Evolutionary conservation across 2,888 invertebrate genomes (phyloP).

Genomic region (Pandemis heparana): DNA sequence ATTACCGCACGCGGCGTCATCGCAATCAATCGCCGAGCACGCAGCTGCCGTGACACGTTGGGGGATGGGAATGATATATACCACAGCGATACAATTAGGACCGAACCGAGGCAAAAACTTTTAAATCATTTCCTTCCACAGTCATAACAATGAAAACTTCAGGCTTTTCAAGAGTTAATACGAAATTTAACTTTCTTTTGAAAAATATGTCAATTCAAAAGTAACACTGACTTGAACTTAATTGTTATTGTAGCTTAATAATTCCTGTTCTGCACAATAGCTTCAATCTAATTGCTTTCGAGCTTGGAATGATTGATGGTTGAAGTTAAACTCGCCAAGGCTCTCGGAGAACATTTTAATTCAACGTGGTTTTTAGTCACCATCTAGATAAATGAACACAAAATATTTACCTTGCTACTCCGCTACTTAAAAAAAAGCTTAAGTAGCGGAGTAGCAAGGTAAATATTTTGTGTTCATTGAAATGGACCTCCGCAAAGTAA

Average conservation of each 20-base stretch:
- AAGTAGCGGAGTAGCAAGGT: too few species aligned
- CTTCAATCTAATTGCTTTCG: conserved; percentile 1
- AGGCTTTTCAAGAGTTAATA: neutral
- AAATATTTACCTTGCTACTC: too few species aligned
- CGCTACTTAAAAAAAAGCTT: too few species aligned
- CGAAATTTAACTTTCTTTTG: neutral
- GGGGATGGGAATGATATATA: neutral
- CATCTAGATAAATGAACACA: too few species aligned
- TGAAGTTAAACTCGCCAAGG: neutral
- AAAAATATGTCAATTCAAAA: neutral
- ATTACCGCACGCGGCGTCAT: conserved; percentile 6
- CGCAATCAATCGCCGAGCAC: conserved; percentile 5
- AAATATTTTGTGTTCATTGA: too few species aligned
- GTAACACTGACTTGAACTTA: neutral
- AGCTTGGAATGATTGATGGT: conserved; percentile 1
- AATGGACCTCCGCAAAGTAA: too few species aligned
- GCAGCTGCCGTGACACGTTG: conserved; percentile 2
- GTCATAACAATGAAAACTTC: neutral
- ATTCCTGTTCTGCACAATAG: neutral
- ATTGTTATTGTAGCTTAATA: neutral
- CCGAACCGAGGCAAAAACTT: conserved; percentile 2
- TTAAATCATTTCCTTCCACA: conserved; percentile 13
- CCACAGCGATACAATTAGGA: conserved; percentile 9
- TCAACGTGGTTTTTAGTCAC: too few species aligned
- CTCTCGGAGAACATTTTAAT: neutral